Evolutionary conservation across 1,140 invertebrate genomes (phyloP), one percentile per base, ranked within the genome.

Genomic region (Oryzaephilus surinamensis): DNA sequence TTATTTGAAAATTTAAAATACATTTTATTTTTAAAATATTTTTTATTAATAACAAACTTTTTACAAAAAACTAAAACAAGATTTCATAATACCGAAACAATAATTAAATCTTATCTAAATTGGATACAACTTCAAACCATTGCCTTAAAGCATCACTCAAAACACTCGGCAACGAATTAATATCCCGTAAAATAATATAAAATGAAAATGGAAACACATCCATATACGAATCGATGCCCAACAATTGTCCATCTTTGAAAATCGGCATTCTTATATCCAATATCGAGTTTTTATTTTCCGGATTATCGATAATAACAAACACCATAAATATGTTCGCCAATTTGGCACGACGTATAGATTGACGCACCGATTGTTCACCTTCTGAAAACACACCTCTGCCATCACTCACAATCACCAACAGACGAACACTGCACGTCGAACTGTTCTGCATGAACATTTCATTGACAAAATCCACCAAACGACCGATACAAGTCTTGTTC

Each of bases 151-250:
- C 94, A 65, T 99, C 95, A 54, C 92, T 90, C 4, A 99, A 65
- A 4, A 96, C 86, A 30, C 72, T 67, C 1, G 96, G 95, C 36
- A 99, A 64, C 18, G 79, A 76, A 41, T 81, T 77, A 42, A 97
- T 80, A 57, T 97, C 86, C 36, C 87, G 66, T 4, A 99, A 70
- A 49, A 99, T 86, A 14, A 98, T 74, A 62, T 98, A 99, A 69
- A 94, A 98, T n/a, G 94, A 93, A 60, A 99, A 99, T 4, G 96
- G 96, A 63, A 99, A 99, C 43, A 71, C 75, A 50, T 97, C 92
- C 72, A 99, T 79, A 61, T 97, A 97, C 8, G 76, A 73, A 53
- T 76, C 63, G 43, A 84, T 74, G 28, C 66, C 66, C 24, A 70
- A 54, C 7, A 75, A 51, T 66, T 83, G 66, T 43, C 74, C 66